Base-by-base conservation (phyloP, 2,888 invertebrate genomes). In the Sicus ferrugineus region DNA sequence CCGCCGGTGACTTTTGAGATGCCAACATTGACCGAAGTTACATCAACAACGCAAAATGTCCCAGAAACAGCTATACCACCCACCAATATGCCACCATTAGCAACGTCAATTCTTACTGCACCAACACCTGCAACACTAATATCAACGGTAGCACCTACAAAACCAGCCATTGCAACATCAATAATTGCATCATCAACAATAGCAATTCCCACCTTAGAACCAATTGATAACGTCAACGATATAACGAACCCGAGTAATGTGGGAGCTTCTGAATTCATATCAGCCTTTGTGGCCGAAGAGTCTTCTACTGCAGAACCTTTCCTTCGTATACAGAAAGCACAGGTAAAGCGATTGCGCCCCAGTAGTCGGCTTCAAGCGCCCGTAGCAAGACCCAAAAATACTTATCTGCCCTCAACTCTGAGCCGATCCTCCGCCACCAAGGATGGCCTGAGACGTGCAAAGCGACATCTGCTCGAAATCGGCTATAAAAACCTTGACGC, bases 291-390 rank as follows among this genome's bases (percentile, higher is more conserved):
- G 28, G 81, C 79, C 26, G 80, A 79, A 66, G 78, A 76, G 66
- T 5, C 54, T 23, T 5, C 54, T 23, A 77, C 76, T 46, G 68
- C 78, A 0, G 80, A 80, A 34, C 80, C 79, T 0, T 75, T 83
- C 66, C 68, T 78, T 28, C 77, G 83, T 14, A 80, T 81, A 56
- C 82, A 81, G 54, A 80, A 82, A 68, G 79, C 78, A 0, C 76
- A 79, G 0, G 79, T 79, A 2, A 77, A 79, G 0, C 73, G 78
- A 0, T 67, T 78, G 59, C 77, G 81, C 21, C 73, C 79, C 19
- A 81, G 78, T 54, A 80, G 77, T n/a, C 82, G 81, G 70, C 70
- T 83, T 0, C 78, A 80, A 69, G 82, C 83, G 0, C 67, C 74
- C 71, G 72, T 66, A 6, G 69, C 69, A 3, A 61, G 65, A 2